Percentiles rank a stretch among this genome's conserved stretches.
phyloP scores from a whole-genome alignment of 64 coral and sea anemone species.

The Dendrophyllia cribrosa region DNA sequence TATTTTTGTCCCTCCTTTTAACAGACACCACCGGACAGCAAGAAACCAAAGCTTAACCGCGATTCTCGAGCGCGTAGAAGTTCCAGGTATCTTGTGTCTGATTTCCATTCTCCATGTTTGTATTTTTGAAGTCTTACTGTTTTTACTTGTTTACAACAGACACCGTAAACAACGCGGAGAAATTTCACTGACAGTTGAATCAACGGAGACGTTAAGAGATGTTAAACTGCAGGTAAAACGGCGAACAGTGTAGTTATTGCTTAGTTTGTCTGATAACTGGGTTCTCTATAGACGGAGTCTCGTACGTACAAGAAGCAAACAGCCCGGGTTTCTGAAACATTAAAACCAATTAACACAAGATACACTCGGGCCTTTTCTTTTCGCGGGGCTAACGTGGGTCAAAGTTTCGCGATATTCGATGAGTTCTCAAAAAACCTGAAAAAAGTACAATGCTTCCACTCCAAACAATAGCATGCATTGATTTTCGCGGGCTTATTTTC shows the following conservation, averaged over 20 bases:
- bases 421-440: no score
- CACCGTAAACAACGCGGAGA: conserved; percentile 96
- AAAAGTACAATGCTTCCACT: no score
- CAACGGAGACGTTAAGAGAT: conserved; percentile 78
- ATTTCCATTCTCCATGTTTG: not conserved
- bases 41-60: conserved; percentile 66
- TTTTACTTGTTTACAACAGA: conserved; percentile 6
- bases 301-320: no score
- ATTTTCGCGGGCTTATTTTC: no score
- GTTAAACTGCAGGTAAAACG: conserved; percentile 87
- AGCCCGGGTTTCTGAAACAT: not conserved
- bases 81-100: conserved; percentile 56
- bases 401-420: no score
- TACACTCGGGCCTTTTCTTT: not conserved
- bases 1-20: not conserved
- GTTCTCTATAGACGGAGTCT: not conserved
- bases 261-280: not conserved
- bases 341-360: no score
- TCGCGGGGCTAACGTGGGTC: not conserved
- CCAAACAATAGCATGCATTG: no score
- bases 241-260: not conserved
- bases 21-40: conserved; percentile 64
- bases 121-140: not conserved
- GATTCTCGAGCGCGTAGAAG: conserved; percentile 70
- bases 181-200: conserved; percentile 76